These are phyloP conservation scores for human DNA, from an alignment of 2,113 vertebrate genomes.

Conservation along the genomic window DNA sequence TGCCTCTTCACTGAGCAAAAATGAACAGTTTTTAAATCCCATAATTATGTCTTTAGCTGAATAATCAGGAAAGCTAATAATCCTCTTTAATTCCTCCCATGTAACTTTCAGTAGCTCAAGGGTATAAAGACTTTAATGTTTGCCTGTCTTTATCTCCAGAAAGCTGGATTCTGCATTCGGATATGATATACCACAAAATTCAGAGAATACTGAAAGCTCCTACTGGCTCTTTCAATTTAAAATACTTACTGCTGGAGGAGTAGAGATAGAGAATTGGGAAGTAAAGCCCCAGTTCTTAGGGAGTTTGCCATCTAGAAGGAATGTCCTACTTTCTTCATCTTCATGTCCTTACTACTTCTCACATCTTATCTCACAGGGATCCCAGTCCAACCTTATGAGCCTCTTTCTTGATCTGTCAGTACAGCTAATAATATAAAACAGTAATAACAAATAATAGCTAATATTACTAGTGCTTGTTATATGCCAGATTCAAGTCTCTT, in stretches of 20 bases:
- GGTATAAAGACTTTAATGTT: slow-evolving; percentile 29
- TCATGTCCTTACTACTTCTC: too few species aligned
- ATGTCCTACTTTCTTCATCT: background rate
- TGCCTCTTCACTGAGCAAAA: slow-evolving; percentile 55
- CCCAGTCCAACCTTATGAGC: background rate
- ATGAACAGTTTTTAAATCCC: slow-evolving; percentile 44
- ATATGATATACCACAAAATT: background rate
- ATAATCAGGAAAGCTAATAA: slow-evolving; percentile 60
- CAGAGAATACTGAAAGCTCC: background rate
- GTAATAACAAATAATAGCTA: background rate
- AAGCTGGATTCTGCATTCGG: slow-evolving; percentile 9
- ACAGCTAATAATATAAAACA: background rate
- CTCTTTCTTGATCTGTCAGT: background rate
- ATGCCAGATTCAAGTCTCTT: background rate
- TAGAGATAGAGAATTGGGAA: background rate
- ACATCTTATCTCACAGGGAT: background rate
- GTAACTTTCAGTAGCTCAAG: background rate
- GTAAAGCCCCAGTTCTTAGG: background rate
- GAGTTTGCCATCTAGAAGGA: background rate
- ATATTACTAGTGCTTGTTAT: background rate
- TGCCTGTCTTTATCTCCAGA: background rate
- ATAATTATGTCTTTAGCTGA: slow-evolving; percentile 57
- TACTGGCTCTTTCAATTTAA: background rate
- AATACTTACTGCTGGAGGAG: background rate
- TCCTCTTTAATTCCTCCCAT: slow-evolving; percentile 24